Conservation (phyloP, 2,113 vertebrate genomes). For the Lanius ludovicianus region DNA sequence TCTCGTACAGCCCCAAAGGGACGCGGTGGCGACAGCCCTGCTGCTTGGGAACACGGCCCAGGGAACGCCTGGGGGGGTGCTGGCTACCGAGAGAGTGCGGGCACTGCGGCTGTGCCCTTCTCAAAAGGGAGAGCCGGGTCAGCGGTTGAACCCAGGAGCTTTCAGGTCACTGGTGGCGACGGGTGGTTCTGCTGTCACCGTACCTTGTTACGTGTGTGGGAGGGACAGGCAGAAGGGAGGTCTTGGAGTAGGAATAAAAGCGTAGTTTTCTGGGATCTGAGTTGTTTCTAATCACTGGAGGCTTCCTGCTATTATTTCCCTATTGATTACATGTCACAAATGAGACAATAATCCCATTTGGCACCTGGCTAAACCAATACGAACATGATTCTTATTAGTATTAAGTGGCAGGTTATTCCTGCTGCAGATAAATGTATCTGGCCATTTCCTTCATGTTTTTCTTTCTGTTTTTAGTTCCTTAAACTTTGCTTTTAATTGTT, state of each 20-base stretch:
- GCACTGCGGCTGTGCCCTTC: neutral
- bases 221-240: neutral
- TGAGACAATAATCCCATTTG: neutral
- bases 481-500: neutral
- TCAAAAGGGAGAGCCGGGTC: neutral
- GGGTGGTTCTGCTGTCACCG: neutral
- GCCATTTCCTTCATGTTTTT: neutral
- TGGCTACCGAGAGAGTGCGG: neutral
- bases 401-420: neutral
- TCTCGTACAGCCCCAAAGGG: neutral
- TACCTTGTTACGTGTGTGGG: accelerated
- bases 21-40: neutral
- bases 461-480: neutral
- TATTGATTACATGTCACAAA: neutral
- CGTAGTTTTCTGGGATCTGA: neutral
- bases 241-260: neutral
- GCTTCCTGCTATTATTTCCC: neutral
- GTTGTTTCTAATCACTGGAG: neutral
- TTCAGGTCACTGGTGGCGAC: accelerated
- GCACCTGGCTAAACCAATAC: neutral
- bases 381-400: neutral
- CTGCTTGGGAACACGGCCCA: neutral
- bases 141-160: neutral
- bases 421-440: neutral
- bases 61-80: neutral